A percentile compares a stretch with the other conserved stretches of the same genome.
Conservation (phyloP, 2,797 vertebrate genomes). For the Esox masquinongy region DNA sequence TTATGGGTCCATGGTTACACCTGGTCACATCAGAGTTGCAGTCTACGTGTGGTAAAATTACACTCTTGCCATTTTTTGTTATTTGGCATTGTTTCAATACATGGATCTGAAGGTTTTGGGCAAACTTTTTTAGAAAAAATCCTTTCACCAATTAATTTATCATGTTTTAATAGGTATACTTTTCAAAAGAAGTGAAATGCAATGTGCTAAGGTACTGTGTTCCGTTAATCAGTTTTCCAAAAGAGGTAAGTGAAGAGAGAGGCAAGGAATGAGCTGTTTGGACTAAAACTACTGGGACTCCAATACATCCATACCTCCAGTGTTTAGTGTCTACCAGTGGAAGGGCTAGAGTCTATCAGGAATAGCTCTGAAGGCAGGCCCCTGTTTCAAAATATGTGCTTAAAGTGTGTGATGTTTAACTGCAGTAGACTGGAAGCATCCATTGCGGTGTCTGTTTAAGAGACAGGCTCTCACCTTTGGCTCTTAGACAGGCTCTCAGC, state of each 20-base stretch:
- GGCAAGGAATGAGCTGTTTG: constrained; percentile 48
- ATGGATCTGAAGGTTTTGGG: background rate
- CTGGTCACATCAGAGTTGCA: constrained; percentile 15
- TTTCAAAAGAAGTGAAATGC: too few species aligned
- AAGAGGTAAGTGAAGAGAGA: background rate
- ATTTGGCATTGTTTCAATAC: background rate
- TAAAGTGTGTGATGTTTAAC: constrained; percentile 1
- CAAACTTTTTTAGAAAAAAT: background rate
- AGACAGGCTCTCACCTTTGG: background rate
- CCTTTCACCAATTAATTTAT: background rate
- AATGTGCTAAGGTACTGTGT: too few species aligned
- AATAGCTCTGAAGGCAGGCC: background rate
- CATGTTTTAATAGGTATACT: background rate
- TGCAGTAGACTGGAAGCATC: background rate
- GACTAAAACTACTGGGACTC: constrained; percentile 75
- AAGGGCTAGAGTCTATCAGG: background rate
- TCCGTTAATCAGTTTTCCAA: background rate
- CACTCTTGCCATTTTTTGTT: background rate
- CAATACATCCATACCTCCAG: background rate
- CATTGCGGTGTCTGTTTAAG: background rate
- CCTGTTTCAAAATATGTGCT: background rate
- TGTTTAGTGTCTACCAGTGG: constrained; percentile 10
- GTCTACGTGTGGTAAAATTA: background rate
- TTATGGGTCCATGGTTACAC: constrained; percentile 36
- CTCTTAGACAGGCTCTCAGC: background rate